Conservation (phyloP, 2,888 invertebrate genomes). For the Pachydiplax longipennis region DNA sequence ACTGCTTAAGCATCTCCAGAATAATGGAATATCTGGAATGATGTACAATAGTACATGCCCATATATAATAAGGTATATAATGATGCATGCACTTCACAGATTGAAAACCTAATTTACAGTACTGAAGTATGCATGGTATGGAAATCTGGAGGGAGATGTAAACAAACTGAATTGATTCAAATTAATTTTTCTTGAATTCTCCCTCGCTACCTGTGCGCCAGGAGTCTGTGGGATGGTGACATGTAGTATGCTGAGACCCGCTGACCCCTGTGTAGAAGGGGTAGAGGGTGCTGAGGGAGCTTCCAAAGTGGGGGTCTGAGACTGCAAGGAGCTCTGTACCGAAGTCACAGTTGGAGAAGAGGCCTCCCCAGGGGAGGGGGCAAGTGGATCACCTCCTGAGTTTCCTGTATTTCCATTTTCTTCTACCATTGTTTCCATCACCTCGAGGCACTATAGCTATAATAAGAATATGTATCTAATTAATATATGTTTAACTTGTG, state of each 20-base stretch:
- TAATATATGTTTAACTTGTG: conserved; percentile 59
- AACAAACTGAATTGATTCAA: conserved; percentile 9
- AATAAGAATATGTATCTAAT: conserved; percentile 59
- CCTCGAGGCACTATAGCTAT: conserved; percentile 71
- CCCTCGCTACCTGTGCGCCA: conserved; percentile 54
- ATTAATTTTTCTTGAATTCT: not conserved
- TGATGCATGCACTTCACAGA: conserved; percentile 32
- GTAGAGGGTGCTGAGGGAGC: conserved; percentile 31
- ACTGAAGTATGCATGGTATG: conserved; percentile 29
- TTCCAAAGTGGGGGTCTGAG: conserved; percentile 47
- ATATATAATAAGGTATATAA: not conserved
- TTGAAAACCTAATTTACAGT: conserved; percentile 3
- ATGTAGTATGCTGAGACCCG: conserved; percentile 83
- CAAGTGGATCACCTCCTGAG: conserved; percentile 60
- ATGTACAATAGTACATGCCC: conserved; percentile 24
- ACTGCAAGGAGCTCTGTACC: conserved; percentile 58
- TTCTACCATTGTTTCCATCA: conserved; percentile 92
- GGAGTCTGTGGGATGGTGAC: conserved; percentile 71
- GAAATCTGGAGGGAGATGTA: conserved; percentile 33
- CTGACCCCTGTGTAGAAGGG: conserved; percentile 56
- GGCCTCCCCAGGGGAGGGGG: conserved; percentile 63
- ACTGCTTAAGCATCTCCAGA: conserved; percentile 3
- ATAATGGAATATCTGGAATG: not conserved
- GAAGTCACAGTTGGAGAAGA: conserved; percentile 66
- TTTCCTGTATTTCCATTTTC: conserved; percentile 73